Base-by-base conservation (phyloP, 2,113 vertebrate genomes). In the Ammodytes marinus region DNA sequence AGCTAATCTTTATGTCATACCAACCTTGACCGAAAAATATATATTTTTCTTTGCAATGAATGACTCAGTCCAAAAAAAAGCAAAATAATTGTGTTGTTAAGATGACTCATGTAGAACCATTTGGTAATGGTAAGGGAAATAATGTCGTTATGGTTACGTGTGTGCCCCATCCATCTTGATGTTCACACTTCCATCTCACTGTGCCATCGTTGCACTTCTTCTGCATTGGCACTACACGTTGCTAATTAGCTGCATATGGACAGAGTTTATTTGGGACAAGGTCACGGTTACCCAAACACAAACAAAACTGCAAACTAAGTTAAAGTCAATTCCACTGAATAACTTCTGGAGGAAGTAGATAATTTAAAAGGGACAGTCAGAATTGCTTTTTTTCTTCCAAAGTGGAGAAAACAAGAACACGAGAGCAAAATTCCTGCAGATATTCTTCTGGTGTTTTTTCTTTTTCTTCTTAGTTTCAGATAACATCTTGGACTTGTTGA, bases 1-100 rank as follows among this genome's bases (percentile, higher is more conserved):
- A 40, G 40, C 15, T 27, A 69, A 50, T 7, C 55, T 50, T 78
- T 54, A 80, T 61, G 27, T 61, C 61, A 63, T 70, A 1, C 37
- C n/a, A 10, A 14, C 7, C 8, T 53, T 69, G 63, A 52, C 43
- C 40, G 43, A 77, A 47, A 52, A 0, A 43, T 42, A 27, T 19
- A 49, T 66, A 0, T 54, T 55, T 66, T 67, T 19, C 61, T 4
- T 46, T 39, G 66, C 66, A n/a, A 57, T 69, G 42, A 27, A 27
- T 27, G 27, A 27, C 27, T 27, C 27, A 27, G 27, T 27, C 27
- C n/a, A n/a, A 27, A 27, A 27, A 27, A 27, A 27, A 27, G 27
- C 27, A 27, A 27, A 27, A 27, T 27, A 27, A 27, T 27, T 27
- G 27, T 0, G 1, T 43, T 35, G 11, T 40, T 7, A n/a, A 9